Base-by-base conservation (phyloP, 2,797 vertebrate genomes). In the Manis javanica region DNA sequence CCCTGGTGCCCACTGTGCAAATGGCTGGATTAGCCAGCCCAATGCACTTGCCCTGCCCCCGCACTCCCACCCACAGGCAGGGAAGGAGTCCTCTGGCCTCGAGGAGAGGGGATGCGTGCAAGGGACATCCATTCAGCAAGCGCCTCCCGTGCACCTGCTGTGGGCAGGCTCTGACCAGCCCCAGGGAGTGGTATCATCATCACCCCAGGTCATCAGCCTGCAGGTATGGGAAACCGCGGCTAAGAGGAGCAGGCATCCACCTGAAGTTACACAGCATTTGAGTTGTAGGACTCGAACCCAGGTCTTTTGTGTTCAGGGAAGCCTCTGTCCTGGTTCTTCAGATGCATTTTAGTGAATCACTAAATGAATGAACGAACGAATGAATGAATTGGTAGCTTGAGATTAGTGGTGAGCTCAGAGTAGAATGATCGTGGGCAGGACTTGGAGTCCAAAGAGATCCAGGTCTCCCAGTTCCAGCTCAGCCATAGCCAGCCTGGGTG, bases 151-250 rank as follows among this genome's bases (percentile, higher is more conserved):
- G 53, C 46, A 7, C 64, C 64, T 87, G 51, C 61, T 21, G 24
- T 23, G 7, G 61, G 23, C 37, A 51, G 71, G 69, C 1, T 14
- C 29, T 2, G 0, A 4, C 84, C 7, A 1, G 13, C 24, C 26
- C 46, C 5, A 0, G 26, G 19, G 34, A 2, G n/a, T 5, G 5
- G 9, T 29, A 14, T 75, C 66, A 10, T 57, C 10, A 3, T 51
- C 37, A 39, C 14, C 29, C 13, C 12, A 18, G 29, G 66, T 68
- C 85, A 66, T 12, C 66, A 7, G 13, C 15, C 55, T 5, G 21
- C 7, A 66, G 24, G 39, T 19, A 5, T 29, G 3, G n/a, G 79
- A 78, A 74, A 78, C 16, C 15, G 5, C 39, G 15, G 39, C 83
- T 34, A 15, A 39, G 13, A 21, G 1, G 51, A 57, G 10, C 46